Base-by-base conservation (phyloP, 2,888 invertebrate genomes). In the Artemia sp. region DNA sequence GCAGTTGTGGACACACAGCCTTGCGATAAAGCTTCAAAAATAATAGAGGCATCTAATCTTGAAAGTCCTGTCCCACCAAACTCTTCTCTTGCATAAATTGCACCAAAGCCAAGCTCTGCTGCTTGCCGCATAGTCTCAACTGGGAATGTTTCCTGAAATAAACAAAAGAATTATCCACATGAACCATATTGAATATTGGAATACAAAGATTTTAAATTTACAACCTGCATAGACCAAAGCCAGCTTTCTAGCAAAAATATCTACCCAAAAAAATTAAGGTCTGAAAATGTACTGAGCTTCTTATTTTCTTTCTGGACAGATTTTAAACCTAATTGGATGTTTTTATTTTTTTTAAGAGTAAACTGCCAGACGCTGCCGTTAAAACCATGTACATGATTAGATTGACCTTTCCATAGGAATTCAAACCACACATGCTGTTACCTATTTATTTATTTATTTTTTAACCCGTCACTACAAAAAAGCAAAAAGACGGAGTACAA, bases 1-100 rank as follows among this genome's bases (percentile, higher is more conserved):
- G 83, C 83, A 12, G 83, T 81, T 6, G 83, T 83, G 64, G 81
- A 80, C 58, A 80, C 79, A 77, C 83, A 83, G 12, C 83, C 83
- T 70, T 78, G 78, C 1, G 83, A 77, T 38, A 83, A 74, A n/a
- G 83, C 81, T 76, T 83, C 83, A 75, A 83, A 83, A 71, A 82
- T 81, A 12, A 83, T 73, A 0, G 83, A 82, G 2, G 82, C 80
- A 74, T 83, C 82, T 51, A 82, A 74, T 51, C 83, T 75, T 8
- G 75, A 76, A 70, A 83, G 75, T 4, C 82, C 82, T 8, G 81
- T 79, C 1, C 83, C 83, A 38, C 82, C 82, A 76, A 74, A 78
- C 66, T 81, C 78, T 67, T 81, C 81, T 11, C 74, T 75, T 71
- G 80, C 80, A 75, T 83, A 83, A 51, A 83, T 78, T n/a, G 81